Evolutionary conservation across 2,888 invertebrate genomes (phyloP).

Genomic region (Agrochola lota): DNA sequence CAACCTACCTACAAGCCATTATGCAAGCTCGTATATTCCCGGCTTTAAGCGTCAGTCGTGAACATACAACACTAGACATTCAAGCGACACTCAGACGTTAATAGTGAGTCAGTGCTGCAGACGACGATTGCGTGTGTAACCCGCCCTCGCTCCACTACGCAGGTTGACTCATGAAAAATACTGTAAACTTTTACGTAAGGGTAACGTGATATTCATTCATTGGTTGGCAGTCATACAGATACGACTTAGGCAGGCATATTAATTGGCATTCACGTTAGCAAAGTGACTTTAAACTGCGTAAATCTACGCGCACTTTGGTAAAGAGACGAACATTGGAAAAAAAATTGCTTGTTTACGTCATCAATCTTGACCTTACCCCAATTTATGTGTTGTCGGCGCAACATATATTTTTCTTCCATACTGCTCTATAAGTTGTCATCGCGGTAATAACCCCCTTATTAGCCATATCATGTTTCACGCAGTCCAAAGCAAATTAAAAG

Average conservation of each 20-base stretch:
- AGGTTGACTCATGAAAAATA: conserved; percentile 32
- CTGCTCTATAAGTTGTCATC: neutral
- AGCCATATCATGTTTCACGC: neutral
- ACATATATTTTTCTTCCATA: neutral
- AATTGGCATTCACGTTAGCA: no score
- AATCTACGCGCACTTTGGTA: neutral
- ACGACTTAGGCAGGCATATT: neutral
- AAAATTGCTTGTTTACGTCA: neutral
- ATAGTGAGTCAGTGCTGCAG: conserved; percentile 36
- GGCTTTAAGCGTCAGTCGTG: neutral
- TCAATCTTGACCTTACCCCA: neutral
- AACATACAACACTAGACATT: conserved; percentile 19
- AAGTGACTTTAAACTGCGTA: neutral
- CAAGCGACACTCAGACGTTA: conserved; percentile 19
- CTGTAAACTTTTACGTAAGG: conserved; percentile 12
- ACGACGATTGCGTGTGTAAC: conserved; percentile 25
- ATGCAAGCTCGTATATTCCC: neutral
- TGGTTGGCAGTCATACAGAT: neutral
- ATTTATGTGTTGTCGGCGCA: neutral
- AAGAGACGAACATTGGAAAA: neutral
- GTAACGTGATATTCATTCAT: neutral
- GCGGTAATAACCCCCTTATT: neutral
- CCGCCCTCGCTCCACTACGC: neutral
- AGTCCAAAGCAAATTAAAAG: neutral
- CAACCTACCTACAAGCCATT: neutral